Base-by-base conservation (phyloP, 2,888 invertebrate genomes). In the Pyralis farinalis region DNA sequence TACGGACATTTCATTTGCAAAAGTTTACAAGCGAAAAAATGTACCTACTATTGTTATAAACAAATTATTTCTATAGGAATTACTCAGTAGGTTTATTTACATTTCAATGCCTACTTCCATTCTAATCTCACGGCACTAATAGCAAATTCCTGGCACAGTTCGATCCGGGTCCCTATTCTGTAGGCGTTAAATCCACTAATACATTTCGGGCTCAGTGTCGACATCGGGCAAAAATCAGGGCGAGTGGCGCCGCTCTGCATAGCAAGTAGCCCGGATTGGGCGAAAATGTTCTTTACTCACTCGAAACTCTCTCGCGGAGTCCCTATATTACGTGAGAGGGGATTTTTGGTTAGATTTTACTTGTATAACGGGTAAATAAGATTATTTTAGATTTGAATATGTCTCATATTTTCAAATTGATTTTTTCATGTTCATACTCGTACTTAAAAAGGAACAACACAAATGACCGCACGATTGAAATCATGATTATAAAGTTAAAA, bases 161-260 rank as follows among this genome's bases (percentile, higher is more conserved):
- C 62, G 65, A 72, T 73, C 67, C 60, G 55, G 62, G 71, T 66
- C 69, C 63, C 69, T 73, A 80, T 78, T 80, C 71, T 61, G 76
- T 70, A 70, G 72, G 73, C 76, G 79, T 77, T 78, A 82, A 83
- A 78, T 70, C 76, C 62, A 76, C 83, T 85, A 86, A 85, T 85
- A 86, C 81, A 85, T 87, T 85, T 84, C 74, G 67, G 68, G 67
- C 65, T 65, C 67, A 62, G 69, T 76, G 86, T 72, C 80, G 84
- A 81, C 83, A 72, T 73, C 71, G 73, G 65, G 69, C 77, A 83
- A 86, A 88, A 90, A 89, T 88, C 87, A 85, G 80, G 74, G 71
- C 74, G 57, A 53, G 48, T 56, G 46, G 63, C 59, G 71, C 66
- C 70, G 79, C 61, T 73, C 78, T 75, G 88, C 80, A 89, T 89